phyloP scores from a whole-genome alignment of 2,888 invertebrate genomes.

The Pterostichus madidus region DNA sequence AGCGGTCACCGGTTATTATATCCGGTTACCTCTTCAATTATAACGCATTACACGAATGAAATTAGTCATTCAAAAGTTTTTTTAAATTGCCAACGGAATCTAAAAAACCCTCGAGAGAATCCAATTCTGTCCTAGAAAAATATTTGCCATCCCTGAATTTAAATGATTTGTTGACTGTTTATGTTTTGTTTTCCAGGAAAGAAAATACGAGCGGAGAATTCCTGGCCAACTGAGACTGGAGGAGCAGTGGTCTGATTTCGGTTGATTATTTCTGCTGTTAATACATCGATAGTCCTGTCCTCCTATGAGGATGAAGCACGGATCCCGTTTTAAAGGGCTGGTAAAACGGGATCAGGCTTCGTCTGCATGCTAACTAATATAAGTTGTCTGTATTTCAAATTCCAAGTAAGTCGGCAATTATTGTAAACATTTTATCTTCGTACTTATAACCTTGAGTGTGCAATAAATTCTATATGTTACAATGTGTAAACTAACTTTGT shows the following conservation, averaged over 20 bases:
- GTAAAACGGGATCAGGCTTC: conserved; percentile 33
- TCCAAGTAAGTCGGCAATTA: conserved; percentile 36
- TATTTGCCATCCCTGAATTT: conserved; percentile 4
- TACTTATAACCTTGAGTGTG: conserved; percentile 51
- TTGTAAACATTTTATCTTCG: conserved; percentile 41
- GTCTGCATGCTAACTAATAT: conserved; percentile 43
- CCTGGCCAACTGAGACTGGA: conserved; percentile 48
- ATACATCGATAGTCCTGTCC: conserved; percentile 50
- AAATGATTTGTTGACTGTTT: conserved; percentile 32
- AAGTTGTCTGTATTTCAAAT: conserved; percentile 40
- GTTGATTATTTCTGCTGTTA: conserved; percentile 54
- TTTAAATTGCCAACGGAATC: not conserved
- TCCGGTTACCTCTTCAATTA: conserved; percentile 9
- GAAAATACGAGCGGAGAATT: conserved; percentile 59
- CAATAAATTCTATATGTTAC: conserved; percentile 55
- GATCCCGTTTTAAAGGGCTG: conserved; percentile 58
- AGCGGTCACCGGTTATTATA: conserved; percentile 1
- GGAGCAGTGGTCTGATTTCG: conserved; percentile 29
- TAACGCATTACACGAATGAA: conserved; percentile 35
- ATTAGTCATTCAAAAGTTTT: conserved; percentile 25
- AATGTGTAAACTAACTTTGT: conserved; percentile 33
- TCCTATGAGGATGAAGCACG: conserved; percentile 18
- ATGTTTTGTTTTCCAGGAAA: conserved; percentile 60
- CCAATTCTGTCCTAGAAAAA: conserved; percentile 11
- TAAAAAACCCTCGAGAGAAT: conserved; percentile 7